Base-by-base conservation (phyloP, 2,888 invertebrate genomes). In the Agrotis clavis region DNA sequence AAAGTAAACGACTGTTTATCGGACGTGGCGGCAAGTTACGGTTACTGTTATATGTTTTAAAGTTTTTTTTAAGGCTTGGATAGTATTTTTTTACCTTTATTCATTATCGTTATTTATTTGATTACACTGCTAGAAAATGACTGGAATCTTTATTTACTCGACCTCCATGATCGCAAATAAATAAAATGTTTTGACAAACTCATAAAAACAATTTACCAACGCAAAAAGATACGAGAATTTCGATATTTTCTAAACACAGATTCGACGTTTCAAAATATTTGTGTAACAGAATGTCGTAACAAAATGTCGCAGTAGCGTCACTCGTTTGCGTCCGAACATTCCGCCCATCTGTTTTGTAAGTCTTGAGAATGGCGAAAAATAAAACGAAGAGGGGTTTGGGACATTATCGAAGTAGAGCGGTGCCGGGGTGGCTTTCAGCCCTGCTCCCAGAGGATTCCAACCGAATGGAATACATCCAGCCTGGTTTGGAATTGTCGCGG, bases 331-430 rank as follows among this genome's bases (percentile, higher is more conserved):
- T 67, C 66, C 71, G 48, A 76, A 74, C 59, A 71, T 77, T 75
- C 21, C 51, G 30, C 57, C 77, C 79, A 84, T 82, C 77, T 81
- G 80, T 86, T 41, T 84, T 83, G 81, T 80, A 82, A 84, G 73
- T 83, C 81, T 81, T 81, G 81, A 72, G 66, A 82, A 83, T 82
- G 74, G 78, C 71, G 82, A 84, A 88, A 89, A 90, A 90, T 88
- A 90, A 90, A 91, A 88, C 85, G 84, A 79, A 85, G 83, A 83
- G 85, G 84, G 88, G 82, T 85, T 88, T 84, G 82, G 82, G 84
- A 88, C 89, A 91, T 91, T 90, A 91, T 90, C 87, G 88, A 86
- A 87, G 88, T 86, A 87, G 87, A 90, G 88, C 87, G 87, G 86
- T 88, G 88, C 88, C 86, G 83, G 83, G 83, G 83, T 87, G 88